phyloP scores from a whole-genome alignment of 2,888 invertebrate species.

The Parnassius apollo region DNA sequence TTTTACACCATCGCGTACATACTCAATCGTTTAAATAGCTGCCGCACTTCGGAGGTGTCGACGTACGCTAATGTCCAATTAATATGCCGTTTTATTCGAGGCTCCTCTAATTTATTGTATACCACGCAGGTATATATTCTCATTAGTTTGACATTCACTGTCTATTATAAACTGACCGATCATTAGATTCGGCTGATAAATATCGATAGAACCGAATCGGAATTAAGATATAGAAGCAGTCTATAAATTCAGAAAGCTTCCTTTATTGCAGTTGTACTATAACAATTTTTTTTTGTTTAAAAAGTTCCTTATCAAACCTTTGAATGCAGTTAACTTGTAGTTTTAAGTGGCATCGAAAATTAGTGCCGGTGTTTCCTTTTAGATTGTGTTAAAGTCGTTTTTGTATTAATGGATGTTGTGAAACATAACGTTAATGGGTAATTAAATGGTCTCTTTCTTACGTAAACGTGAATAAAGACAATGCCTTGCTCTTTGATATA shows the following conservation, averaged over 20 bases:
- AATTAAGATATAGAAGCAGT: constrained; percentile 65
- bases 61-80: constrained; percentile 74
- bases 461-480: constrained; percentile 47
- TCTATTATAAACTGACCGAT: constrained; percentile 69
- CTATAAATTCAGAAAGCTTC: constrained; percentile 55
- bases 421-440: constrained; percentile 65
- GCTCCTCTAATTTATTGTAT: constrained; percentile 70
- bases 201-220: constrained; percentile 56
- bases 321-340: constrained; percentile 56
- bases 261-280: constrained; percentile 34
- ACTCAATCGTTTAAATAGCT: constrained; percentile 9
- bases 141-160: constrained; percentile 75
- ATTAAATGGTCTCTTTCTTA: constrained; percentile 54
- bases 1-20: constrained; percentile 7
- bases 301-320: constrained; percentile 45
- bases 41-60: constrained; percentile 48
- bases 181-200: constrained; percentile 72
- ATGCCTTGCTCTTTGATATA: constrained; percentile 29
- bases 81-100: constrained; percentile 73
- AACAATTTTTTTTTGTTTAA: constrained; percentile 9
- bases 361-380: constrained; percentile 51
- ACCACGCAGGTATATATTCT: constrained; percentile 71
- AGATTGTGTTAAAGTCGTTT: constrained; percentile 47
- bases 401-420: constrained; percentile 60
- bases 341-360: constrained; percentile 43